Evolutionary conservation across 2,113 vertebrate genomes (phyloP).

Genomic region (Thryonomys swinderianus): DNA sequence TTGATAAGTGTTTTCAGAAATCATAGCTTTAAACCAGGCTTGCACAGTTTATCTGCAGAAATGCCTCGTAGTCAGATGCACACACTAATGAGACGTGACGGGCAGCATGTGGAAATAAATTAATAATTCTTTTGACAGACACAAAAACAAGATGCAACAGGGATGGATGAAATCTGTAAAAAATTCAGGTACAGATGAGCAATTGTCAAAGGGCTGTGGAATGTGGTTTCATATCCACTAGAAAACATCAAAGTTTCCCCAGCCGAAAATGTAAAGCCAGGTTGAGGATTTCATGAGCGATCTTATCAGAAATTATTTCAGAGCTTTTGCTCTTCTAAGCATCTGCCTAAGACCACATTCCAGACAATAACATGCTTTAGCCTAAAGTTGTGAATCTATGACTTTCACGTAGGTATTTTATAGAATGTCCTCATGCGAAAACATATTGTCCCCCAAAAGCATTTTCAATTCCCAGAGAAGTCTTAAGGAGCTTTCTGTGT

Average conservation of each 20-base stretch:
- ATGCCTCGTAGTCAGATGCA: not conserved
- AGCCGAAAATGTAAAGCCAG: slow-evolving; percentile 22
- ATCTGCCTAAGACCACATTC: slow-evolving; percentile 15
- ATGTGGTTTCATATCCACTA: not conserved
- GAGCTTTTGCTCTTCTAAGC: not conserved
- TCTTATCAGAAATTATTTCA: slow-evolving; percentile 55
- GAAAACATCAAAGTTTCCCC: slow-evolving; percentile 24
- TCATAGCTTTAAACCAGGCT: not conserved
- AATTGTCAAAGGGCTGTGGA: not conserved
- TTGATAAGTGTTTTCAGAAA: slow-evolving; percentile 49
- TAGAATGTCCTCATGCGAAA: not conserved
- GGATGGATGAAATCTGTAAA: not conserved
- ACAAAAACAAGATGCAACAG: slow-evolving; percentile 32
- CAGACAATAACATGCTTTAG: not conserved
- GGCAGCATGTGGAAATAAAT: not conserved
- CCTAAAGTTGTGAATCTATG: not conserved
- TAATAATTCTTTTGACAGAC: slow-evolving; percentile 46
- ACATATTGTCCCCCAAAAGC: not conserved
- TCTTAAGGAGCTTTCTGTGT: not conserved
- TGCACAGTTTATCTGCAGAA: not conserved
- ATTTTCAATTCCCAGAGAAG: slow-evolving; percentile 27
- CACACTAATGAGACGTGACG: slow-evolving; percentile 37
- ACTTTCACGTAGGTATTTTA: slow-evolving; percentile 29
- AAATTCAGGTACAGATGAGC: slow-evolving; percentile 16
- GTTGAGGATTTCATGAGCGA: not conserved